phyloP scores from a whole-genome alignment of 2,113 vertebrate species.

The Felis catus region F.catus_Fca126_mat1.0 CM031415.1:72896501-72897000 shows the following conservation, averaged over 20 bases:
- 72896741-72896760: neutral
- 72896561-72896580: neutral
- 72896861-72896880: neutral
- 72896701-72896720: neutral
- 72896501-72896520: neutral
- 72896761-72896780: neutral
- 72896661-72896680: neutral
- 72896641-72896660: neutral
- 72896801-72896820: neutral
- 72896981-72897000: neutral
- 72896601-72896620: neutral
- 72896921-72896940: neutral
- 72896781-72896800: neutral
- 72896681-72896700: neutral
- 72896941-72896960: neutral
- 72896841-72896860: too few species aligned
- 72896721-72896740: neutral
- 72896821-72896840: neutral
- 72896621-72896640: rapidly evolving
- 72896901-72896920: neutral
- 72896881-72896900: neutral
- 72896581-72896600: too few species aligned
- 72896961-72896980: neutral
- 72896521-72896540: neutral
- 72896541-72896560: neutral